phyloP scores from a whole-genome alignment of 2,797 vertebrate species.

The Hippocampus kuda region DNA sequence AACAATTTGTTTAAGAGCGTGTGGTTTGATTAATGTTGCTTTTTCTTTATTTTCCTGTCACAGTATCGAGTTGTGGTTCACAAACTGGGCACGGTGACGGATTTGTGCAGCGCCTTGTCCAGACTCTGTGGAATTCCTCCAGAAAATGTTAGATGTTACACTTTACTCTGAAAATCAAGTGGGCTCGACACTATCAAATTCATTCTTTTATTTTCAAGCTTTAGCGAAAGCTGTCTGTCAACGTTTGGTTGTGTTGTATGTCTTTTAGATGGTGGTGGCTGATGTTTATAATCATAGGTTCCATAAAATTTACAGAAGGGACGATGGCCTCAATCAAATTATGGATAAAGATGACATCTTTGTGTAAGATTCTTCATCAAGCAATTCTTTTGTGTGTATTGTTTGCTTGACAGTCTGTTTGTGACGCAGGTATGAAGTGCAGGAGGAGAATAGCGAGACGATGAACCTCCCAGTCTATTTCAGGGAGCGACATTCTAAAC shows the following conservation, averaged over 20 bases:
- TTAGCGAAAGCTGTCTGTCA: neutral
- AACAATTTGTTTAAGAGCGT: neutral
- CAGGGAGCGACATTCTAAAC: constrained; percentile 81
- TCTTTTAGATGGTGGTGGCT: constrained; percentile 87
- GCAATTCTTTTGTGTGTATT: neutral
- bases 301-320: constrained; percentile 90
- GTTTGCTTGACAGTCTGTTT: neutral
- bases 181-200: neutral
- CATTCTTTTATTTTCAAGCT: neutral
- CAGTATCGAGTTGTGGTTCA: constrained; percentile 87
- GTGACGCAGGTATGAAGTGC: constrained; percentile 80
- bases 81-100: constrained; percentile 81
- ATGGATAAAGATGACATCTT: constrained; percentile 96
- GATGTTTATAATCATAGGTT: constrained; percentile 97
- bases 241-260: neutral
- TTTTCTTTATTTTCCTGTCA: constrained; percentile 12
- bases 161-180: neutral
- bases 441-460: constrained; percentile 70
- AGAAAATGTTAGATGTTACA: constrained; percentile 75
- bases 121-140: constrained; percentile 79
- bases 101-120: constrained; percentile 84
- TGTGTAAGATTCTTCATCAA: constrained; percentile 69
- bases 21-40: neutral
- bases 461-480: constrained; percentile 89
- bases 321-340: constrained; percentile 89